These are phyloP conservation scores for Petrocephalus microphthalmus DNA, from an alignment of 2,113 vertebrate genomes.

Conservation along the genomic window DNA sequence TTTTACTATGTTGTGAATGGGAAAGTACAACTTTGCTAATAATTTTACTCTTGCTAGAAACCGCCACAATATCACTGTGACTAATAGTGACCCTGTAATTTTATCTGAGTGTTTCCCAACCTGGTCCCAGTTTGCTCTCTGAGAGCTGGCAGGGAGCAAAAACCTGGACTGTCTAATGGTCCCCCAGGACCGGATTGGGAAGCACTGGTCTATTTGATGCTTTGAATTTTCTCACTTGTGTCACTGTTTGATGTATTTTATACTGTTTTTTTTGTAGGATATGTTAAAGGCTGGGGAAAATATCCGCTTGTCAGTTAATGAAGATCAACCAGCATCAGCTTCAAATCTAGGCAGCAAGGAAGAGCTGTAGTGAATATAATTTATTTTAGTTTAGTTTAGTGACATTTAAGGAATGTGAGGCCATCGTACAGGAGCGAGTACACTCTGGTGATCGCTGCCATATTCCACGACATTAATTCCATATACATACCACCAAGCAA, in stretches of 20 bases:
- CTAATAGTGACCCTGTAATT: background rate
- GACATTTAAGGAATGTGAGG: background rate
- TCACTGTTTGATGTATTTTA: background rate
- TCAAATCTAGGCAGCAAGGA: slow-evolving; percentile 82
- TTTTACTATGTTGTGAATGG: background rate
- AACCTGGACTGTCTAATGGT: background rate
- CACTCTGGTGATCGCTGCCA: background rate
- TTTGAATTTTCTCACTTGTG: background rate
- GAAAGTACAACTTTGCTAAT: background rate
- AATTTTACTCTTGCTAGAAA: background rate
- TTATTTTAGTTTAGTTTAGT: background rate
- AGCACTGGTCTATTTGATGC: background rate
- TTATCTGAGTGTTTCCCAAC: background rate
- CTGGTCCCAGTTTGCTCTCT: background rate
- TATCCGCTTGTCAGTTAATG: slow-evolving; percentile 68
- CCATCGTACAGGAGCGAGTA: background rate
- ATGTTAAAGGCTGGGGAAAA: slow-evolving; percentile 89
- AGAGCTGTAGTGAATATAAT: slow-evolving; percentile 67
- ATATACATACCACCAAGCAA: background rate
- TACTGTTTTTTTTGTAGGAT: slow-evolving; percentile 60
- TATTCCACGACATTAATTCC: background rate
- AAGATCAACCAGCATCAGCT: slow-evolving; percentile 51
- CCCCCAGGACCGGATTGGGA: background rate
- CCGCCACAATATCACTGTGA: background rate
- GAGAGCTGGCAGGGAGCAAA: background rate